phyloP scores from a whole-genome alignment of 2,888 invertebrate genomes.

The Microchrysa polita region DNA sequence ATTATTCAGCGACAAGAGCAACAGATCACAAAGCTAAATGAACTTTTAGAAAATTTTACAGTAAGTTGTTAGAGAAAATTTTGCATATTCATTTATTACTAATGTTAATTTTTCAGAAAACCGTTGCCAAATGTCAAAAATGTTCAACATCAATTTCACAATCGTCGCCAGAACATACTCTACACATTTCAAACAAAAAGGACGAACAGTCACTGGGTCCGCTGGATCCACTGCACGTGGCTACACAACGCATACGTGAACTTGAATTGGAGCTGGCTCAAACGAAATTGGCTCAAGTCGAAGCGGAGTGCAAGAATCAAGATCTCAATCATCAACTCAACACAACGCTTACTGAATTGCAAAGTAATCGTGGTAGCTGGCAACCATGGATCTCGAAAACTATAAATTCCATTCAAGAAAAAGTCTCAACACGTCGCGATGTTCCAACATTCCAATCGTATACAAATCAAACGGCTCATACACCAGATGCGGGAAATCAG shows the following conservation, averaged over 20 bases:
- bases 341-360: constrained; percentile 81
- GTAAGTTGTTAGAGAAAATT: constrained; percentile 20
- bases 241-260: constrained; percentile 76
- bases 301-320: constrained; percentile 96
- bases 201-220: constrained; percentile 60
- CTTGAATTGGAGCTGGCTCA: constrained; percentile 95
- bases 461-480: constrained; percentile 51
- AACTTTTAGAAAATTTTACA: constrained; percentile 69
- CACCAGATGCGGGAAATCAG: constrained; percentile 46
- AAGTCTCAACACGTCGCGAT: constrained; percentile 59
- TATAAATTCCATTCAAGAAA: constrained; percentile 67
- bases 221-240: constrained; percentile 61
- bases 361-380: constrained; percentile 70
- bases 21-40: constrained; percentile 75
- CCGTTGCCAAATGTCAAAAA: constrained; percentile 67
- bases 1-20: constrained; percentile 88
- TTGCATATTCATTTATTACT: neutral
- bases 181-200: constrained; percentile 49
- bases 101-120: constrained; percentile 60
- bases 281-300: constrained; percentile 95
- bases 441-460: constrained; percentile 64
- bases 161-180: constrained; percentile 50
- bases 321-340: constrained; percentile 91
- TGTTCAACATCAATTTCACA: constrained; percentile 59
- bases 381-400: constrained; percentile 96